Evolutionary conservation across 2,113 vertebrate genomes (phyloP).

Genomic region (Baryphthengus martii): DNA sequence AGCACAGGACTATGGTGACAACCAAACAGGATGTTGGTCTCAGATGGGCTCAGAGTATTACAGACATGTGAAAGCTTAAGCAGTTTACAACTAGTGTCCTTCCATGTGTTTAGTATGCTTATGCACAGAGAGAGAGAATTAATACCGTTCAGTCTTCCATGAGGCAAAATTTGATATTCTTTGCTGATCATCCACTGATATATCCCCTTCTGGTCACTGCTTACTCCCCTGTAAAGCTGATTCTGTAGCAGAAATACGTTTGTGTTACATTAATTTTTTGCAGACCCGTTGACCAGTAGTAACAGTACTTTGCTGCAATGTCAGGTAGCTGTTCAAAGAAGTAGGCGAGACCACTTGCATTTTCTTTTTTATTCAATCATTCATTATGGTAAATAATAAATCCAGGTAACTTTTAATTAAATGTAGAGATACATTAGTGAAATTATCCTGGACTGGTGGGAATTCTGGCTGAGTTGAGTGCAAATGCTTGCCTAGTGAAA

Average conservation of each 20-base stretch:
- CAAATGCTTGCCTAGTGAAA: neutral
- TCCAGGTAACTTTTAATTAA: neutral
- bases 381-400: neutral
- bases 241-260: neutral
- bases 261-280: neutral
- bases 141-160: neutral
- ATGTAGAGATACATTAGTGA: neutral
- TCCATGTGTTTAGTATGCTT: neutral
- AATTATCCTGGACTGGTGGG: neutral
- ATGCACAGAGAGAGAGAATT: neutral
- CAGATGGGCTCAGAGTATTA: neutral
- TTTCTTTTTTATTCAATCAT: neutral
- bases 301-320: neutral
- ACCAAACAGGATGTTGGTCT: neutral
- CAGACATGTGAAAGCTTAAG: neutral
- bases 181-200: neutral
- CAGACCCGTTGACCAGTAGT: neutral
- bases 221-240: neutral
- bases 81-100: neutral
- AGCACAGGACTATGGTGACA: neutral
- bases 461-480: neutral
- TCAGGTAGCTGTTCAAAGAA: neutral
- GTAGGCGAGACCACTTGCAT: neutral
- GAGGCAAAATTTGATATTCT: neutral
- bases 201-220: neutral